Base-by-base conservation (phyloP, 2,888 invertebrate species). In the Coleophora flavipennella region DNA sequence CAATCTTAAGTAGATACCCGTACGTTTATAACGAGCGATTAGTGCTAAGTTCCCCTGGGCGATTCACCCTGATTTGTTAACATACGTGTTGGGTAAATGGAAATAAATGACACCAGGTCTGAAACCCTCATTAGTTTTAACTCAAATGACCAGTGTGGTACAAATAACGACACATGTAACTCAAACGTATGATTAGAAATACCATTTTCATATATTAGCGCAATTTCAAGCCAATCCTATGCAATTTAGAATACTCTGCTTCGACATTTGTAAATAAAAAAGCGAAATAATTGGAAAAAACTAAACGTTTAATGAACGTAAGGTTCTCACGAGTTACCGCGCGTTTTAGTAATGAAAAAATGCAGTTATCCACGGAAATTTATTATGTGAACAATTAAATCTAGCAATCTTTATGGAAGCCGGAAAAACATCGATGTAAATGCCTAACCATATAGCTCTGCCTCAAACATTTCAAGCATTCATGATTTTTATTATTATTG, bases 141-240 rank as follows among this genome's bases (percentile, higher is more conserved):
- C 20, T 20, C 2, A 25, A 34, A 34, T 34, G 14, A 26, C 26
- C 26, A 26, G 26, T 34, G 42, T 42, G 44, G 40, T 41, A 35
- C 35, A 36, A 39, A 40, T 50, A 50, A 51, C 49, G 48, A 33
- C 44, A 42, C 38, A 40, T 47, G 49, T 48, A 47, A 45, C 42
- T 33, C 40, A 36, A 37, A 33, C 27, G 8, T 31, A 40, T 40
- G 40, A 49, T 55, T 53, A 50, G 34, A 31, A 34, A 36, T 27
- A 35, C 40, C 45, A 43, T 48, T 44, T 43, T 39, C 40, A 42
- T 37, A 35, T 44, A 42, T 45, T 45, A 40, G 39, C 20, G 34
- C 41, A 36, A 43, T 48, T 46, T 31, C 26, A 43, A 39, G 38
- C 33, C 31, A 26, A 37, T 37, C 11, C 31, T 25, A 33, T 38